These are phyloP conservation scores for Sarotherodon lohbergeri DNA, from an alignment of 2,113 vertebrate species.

Conservation along the genomic window DNA sequence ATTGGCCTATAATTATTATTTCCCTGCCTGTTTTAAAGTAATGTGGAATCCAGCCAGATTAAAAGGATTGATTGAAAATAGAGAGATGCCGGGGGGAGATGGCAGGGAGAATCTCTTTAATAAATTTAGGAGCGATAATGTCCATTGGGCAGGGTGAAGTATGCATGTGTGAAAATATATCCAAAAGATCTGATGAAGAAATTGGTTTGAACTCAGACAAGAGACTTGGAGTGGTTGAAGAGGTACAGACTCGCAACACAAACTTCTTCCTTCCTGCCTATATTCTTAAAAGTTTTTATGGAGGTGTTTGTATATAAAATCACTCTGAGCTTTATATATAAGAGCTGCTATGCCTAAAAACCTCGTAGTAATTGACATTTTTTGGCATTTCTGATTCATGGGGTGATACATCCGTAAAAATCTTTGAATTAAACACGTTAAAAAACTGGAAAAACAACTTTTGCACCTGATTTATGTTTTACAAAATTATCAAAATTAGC, in stretches of 20 bases:
- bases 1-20: fast-evolving
- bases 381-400: neutral
- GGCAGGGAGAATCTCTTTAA: no score
- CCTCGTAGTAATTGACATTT: neutral
- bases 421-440: fast-evolving
- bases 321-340: neutral
- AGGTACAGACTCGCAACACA: neutral
- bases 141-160: no score
- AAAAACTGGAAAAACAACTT: neutral
- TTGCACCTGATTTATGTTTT: neutral
- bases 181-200: neutral
- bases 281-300: fast-evolving
- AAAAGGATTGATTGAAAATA: neutral
- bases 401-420: neutral
- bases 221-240: neutral
- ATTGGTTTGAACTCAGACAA: neutral
- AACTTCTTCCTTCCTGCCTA: neutral
- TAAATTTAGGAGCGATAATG: no score
- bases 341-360: fast-evolving
- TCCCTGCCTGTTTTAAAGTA: neutral
- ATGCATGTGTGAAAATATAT: neutral
- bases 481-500: neutral
- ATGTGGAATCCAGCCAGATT: neutral
- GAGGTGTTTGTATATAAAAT: neutral
- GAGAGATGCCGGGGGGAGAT: no score